Evolutionary conservation across 37 sponge, comb jelly and placozoan genomes (phyloP), one percentile per base, ranked within the genome.

Genomic region (Bolinopsis microptera): DNA sequence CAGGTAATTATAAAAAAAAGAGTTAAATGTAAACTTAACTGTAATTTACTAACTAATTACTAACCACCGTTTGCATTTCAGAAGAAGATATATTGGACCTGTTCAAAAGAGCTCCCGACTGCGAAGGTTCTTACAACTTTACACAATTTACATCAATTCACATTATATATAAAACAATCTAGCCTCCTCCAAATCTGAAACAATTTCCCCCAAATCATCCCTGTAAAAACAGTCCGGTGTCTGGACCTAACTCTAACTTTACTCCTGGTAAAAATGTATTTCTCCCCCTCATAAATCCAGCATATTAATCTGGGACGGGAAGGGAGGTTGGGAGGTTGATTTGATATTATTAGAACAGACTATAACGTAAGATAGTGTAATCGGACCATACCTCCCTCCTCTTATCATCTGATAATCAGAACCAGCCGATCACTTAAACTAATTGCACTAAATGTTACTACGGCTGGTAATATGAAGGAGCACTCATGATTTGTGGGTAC

Each of bases 321-420:
- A 5, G 9, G 61, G 61, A 18, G 9, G 61, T 26, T 70, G 25
- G 74, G 74, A n/a, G 26, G 25, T n/a, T 70, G 74, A 70, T 70
- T 70, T 70, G 74, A 70, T 26, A 70, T 70, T 70, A 70, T 70
- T 70, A 70, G 28, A 70, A 70, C 74, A 70, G 74, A 70, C 74
- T 70, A 48, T 48, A 48, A 18, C 13, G 13, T 48, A 48, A 48
- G 61, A 48, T 48, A 48, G 61, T 48, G 61, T 48, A 48, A 48
- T 48, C 61, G 61, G 61, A 48, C 61, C 61, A 48, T 48, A 48
- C 61, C 61, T 48, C 13, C 13, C 61, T 48, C 5, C 61, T 13
- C 9, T 48, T 48, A 48, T 48, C 61, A 48, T 48, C 61, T 48
- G 61, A 48, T 48, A 48, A 48, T 48, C 61, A 5, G 9, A 5